Evolutionary conservation across 1,140 invertebrate species (phyloP).

Genomic region (Samia ricini): DNA sequence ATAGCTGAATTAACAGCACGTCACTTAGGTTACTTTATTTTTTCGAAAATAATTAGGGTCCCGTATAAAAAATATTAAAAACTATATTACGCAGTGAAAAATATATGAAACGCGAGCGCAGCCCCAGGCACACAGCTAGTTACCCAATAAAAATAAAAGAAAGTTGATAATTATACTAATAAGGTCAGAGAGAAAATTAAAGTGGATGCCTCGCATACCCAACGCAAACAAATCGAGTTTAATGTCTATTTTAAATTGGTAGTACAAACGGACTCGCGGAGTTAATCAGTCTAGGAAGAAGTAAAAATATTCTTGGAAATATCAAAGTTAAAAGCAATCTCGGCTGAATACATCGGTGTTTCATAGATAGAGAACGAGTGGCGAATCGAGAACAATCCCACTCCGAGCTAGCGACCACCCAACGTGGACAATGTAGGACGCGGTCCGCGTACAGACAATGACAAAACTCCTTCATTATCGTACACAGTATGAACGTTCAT

Average conservation of each 20-base stretch:
- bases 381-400: conserved; percentile 35
- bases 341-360: conserved; percentile 22
- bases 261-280: conserved; percentile 14
- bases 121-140: not conserved
- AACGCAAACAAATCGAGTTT: conserved; percentile 19
- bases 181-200: not conserved
- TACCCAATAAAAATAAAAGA: not conserved
- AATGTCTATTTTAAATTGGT: conserved; percentile 32
- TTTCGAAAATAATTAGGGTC: too few relatives aligned
- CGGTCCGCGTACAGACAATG: conserved; percentile 15
- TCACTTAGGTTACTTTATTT: too few relatives aligned
- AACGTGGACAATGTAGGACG: conserved; percentile 28
- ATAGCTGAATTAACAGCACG: too few relatives aligned
- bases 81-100: too few relatives aligned
- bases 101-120: too few relatives aligned
- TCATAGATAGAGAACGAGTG: conserved; percentile 24
- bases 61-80: too few relatives aligned
- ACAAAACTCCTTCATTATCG: conserved; percentile 14
- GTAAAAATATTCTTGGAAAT: conserved; percentile 24
- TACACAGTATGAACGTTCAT: not conserved
- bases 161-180: not conserved
- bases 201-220: conserved; percentile 3
- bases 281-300: conserved; percentile 24
- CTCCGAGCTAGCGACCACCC: conserved; percentile 25
- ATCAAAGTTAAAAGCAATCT: conserved; percentile 29